A percentile compares a stretch with the other conserved stretches of the same genome.
phyloP scores from a whole-genome alignment of 1,140 invertebrate genomes.

The Microplitis demolitor region DNA sequence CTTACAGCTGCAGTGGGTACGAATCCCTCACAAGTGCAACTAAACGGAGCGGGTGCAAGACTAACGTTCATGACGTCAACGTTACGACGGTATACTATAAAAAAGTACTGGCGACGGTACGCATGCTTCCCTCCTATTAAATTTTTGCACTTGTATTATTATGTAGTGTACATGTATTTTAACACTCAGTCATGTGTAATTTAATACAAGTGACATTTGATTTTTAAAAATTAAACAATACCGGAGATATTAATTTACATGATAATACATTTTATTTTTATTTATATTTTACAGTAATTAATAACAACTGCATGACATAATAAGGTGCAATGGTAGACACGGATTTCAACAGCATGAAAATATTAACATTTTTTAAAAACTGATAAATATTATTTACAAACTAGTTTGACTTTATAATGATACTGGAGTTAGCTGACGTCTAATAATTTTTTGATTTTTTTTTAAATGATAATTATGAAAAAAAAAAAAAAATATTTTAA shows the following conservation, averaged over 20 bases:
- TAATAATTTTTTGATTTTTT: too few species aligned
- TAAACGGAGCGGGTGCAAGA: not conserved
- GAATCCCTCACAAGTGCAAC: not conserved
- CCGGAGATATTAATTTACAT: not conserved
- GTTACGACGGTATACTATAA: too few species aligned
- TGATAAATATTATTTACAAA: too few species aligned
- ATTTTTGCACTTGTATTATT: too few species aligned
- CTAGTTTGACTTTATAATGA: too few species aligned
- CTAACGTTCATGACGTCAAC: too few species aligned
- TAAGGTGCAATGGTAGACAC: not conserved
- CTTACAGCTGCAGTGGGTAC: not conserved
- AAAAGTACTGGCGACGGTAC: too few species aligned
- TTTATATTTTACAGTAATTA: conserved; percentile 12
- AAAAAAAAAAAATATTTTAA: too few species aligned
- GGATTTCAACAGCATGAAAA: too few species aligned
- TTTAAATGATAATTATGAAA: too few species aligned
- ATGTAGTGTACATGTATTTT: not conserved
- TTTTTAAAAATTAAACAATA: not conserved
- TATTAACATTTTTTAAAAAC: not conserved
- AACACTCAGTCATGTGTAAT: not conserved
- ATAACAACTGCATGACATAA: conserved; percentile 3
- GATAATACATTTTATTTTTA: not conserved
- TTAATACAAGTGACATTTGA: not conserved
- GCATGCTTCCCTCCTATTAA: too few species aligned
- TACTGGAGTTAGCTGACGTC: too few species aligned